Base-by-base conservation (phyloP, 1,140 invertebrate species). In the Cherax destructor region DNA sequence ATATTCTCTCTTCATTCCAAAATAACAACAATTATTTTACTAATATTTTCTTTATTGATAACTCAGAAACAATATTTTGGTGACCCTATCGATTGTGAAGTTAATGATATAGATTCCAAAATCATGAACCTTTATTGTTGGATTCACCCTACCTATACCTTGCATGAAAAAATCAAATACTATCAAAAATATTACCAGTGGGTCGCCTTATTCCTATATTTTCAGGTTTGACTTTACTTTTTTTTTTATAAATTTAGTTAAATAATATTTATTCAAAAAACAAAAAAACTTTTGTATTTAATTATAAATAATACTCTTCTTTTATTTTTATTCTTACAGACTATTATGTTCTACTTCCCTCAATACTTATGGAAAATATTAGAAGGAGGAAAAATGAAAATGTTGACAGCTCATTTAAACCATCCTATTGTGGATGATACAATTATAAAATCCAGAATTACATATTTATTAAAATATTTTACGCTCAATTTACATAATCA, bases 131-230 rank as follows among this genome's bases (percentile, higher is more conserved):
- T 98, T 1, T 99, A 98, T 94, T 99, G 98, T 95, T 99, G 98
- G 98, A 98, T 99, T 93, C 97, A 98, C 93, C 98, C 97, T 18
- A 99, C 98, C 41, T 99, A 98, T 94, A 98, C 97, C 11, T 96
- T 98, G 78, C 97, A 97, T 1, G 96, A n/a, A 0, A 96, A 97
- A 93, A 95, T 97, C 41, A 97, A 97, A 93, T 98, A 98, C 94
- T n/a, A n/a, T n/a, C 97, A 98, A 95, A 98, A 98, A 93, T 99
- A 99, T 94, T 99, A 99, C 94, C 98, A 99, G 95, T 99, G 98
- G 98, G 97, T 99, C 59, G 98, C 98, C 94, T 98, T 99, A 94
- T 97, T 97, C 89, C 95, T 99, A 9, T 88, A 80, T 65, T 47
- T 93, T 0, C 92, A 93, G 87, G 92, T 92, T 97, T 99, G 95